phyloP scores from a whole-genome alignment of 2,888 invertebrate genomes.

The Hemaris fuciformis region DNA sequence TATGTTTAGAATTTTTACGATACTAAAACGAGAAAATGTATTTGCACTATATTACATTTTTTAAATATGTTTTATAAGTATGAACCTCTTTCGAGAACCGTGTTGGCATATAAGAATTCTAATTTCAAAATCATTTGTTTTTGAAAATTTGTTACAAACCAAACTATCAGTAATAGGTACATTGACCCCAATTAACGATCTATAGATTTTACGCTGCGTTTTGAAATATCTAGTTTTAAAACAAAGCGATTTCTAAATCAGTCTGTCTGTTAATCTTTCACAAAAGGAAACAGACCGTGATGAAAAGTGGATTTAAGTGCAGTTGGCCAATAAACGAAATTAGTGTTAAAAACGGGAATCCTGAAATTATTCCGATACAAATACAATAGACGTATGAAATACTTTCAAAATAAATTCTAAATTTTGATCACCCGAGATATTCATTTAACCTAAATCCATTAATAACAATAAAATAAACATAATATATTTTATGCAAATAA shows the following conservation, averaged over 20 bases:
- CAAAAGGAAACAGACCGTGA: not conserved
- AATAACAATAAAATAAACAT: no score
- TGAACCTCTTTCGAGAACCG: no score
- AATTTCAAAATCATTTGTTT: not conserved
- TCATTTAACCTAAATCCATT: no score
- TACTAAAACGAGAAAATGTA: no score
- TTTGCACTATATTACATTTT: no score
- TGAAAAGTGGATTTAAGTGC: not conserved
- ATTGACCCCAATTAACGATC: not conserved
- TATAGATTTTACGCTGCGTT: not conserved
- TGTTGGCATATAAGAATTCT: not conserved
- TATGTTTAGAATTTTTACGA: no score
- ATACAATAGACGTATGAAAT: no score
- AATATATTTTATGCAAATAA: no score
- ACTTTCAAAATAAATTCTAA: no score
- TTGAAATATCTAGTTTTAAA: not conserved
- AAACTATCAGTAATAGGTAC: not conserved
- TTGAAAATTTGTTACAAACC: not conserved
- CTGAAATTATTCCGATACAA: no score
- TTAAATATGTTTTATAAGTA: no score
- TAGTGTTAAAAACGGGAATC: not conserved
- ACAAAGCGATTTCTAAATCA: not conserved
- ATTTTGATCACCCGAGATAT: no score
- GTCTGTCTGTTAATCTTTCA: not conserved
- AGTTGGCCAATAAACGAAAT: not conserved